phyloP scores from a whole-genome alignment of 1,140 invertebrate genomes.

The Neelides sp. region DNA sequence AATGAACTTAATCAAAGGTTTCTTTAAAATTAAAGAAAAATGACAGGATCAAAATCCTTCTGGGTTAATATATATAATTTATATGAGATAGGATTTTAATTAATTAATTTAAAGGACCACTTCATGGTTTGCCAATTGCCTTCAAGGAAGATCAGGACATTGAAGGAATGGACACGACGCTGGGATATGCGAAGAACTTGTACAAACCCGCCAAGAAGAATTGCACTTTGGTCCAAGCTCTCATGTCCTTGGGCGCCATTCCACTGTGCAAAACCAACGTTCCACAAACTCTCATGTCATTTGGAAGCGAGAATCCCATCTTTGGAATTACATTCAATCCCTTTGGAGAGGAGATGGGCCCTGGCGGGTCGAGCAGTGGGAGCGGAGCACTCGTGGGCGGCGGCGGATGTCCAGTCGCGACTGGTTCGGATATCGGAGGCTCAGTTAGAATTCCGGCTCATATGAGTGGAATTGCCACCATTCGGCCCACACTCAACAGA shows the following conservation, averaged over 20 bases:
- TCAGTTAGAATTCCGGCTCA: slow-evolving; percentile 11
- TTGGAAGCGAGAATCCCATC: slow-evolving; percentile 11
- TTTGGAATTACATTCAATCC: slow-evolving; percentile 12
- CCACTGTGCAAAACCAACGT: slow-evolving; percentile 38
- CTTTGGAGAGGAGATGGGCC: not conserved
- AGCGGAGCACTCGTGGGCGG: slow-evolving; percentile 2
- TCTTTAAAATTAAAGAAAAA: too few species aligned
- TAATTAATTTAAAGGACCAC: slow-evolving; percentile 24
- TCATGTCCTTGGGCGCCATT: slow-evolving; percentile 32
- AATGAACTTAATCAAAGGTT: too few species aligned
- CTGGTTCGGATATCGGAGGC: slow-evolving; percentile 11
- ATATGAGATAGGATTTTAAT: too few species aligned
- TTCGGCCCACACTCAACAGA: not conserved
- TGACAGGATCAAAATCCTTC: too few species aligned
- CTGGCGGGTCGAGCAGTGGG: slow-evolving; percentile 6
- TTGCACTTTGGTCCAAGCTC: slow-evolving; percentile 32
- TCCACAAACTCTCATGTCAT: slow-evolving; percentile 30
- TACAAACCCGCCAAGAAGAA: slow-evolving; percentile 30
- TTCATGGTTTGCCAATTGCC: slow-evolving; percentile 33
- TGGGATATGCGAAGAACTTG: slow-evolving; percentile 35
- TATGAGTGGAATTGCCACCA: not conserved
- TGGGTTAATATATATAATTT: too few species aligned
- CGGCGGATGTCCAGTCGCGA: slow-evolving; percentile 6
- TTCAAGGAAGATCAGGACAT: slow-evolving; percentile 32
- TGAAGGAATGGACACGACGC: slow-evolving; percentile 37